Base-by-base conservation (phyloP, 37 sponge, comb jelly and placozoan genomes). In the Oopsacas minuta region DNA sequence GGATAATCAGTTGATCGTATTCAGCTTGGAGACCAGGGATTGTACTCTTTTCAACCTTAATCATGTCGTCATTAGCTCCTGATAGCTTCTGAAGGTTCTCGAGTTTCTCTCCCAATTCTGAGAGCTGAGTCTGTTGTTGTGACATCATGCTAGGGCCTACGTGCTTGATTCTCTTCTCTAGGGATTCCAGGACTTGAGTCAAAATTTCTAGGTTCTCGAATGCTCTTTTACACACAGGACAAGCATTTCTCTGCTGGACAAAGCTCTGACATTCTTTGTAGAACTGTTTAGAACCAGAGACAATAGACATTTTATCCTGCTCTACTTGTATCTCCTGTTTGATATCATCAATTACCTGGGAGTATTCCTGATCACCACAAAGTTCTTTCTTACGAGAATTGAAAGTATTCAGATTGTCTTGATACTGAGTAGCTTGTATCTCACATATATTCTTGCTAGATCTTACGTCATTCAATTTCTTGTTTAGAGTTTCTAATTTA, bases 101-200 rank as follows among this genome's bases (percentile, higher is more conserved):
- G 83, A 86, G 1, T 90, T 92, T 39, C 85, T 92, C 38, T 52
- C 53, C 84, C 90, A 93, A 83, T 53, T 97, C 61, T 38, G 81
- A n/a, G 88, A 90, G 52, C 52, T 97, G 82, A 90, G 91, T 0
- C 39, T 97, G 42, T 92, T 97, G 0, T 95, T 61, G 75, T 5
- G 75, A 61, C 75, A 61, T 61, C 75, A 61, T 25, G 20, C 1
- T 61, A 12, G 75, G 75, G 1, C 5, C 75, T 5, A 61, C 30
- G 28, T 25, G 30, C 28, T 3, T 61, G 3, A 61, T 61, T 3
- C 75, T 3, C 75, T 61, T 61, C 20, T 61, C 17, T 12, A 61
- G 30, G 75, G 75, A 61, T 12, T 61, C 75, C 75, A 61, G 75
- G 17, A n/a, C 30, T 34, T 3, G 20, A 32, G 7, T 20, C 7